Base-by-base conservation (phyloP, 2,113 vertebrate species). In the Aldabrachelys gigantea region DNA sequence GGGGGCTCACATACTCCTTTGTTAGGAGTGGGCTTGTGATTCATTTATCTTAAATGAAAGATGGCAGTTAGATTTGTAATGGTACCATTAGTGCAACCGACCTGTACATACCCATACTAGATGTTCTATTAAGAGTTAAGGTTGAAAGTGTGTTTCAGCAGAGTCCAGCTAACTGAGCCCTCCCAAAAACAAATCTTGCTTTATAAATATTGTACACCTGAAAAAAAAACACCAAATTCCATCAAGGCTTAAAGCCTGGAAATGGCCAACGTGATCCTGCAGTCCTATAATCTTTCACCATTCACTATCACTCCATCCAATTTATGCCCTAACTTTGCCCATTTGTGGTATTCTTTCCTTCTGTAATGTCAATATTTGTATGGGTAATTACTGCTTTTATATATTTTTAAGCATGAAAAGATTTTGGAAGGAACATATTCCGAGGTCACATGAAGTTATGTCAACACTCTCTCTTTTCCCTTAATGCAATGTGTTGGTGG, bases 401-500 rank as follows among this genome's bases (percentile, higher is more conserved):
- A 82, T 62, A 62, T n/a, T 31, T 31, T 87, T 96, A 91, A 16
- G 1, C 6, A 17, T 5, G 35, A 0, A 80, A 17, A 62, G 1
- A 0, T 75, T 90, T 85, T 44, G 52, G 94, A 76, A 85, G 65
- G 52, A 24, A 35, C 8, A 1, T 4, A 89, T 91, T 56, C 56
- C 85, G 12, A 38, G 52, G 10, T 3, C 50, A 7, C 27, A 69
- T 19, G 91, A 16, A 24, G 31, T 38, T 80, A 49, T 6, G 12
- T 41, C n/a, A 4, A 12, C 29, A 13, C 31, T 84, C 41, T 87
- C 4, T 1, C 52, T 76, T 22, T 76, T 41, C n/a, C 91, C 11
- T 11, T 75, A 96, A 65, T 95, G 93, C 95, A 94, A 93, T 95
- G 97, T 96, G 95, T 52, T 96, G 96, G 94, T 91, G 96, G 96